A percentile compares a stretch with the other conserved stretches of the same genome.
Evolutionary conservation across 2,113 vertebrate genomes (phyloP).

Genomic region (Seriola quinqueradiata): DNA sequence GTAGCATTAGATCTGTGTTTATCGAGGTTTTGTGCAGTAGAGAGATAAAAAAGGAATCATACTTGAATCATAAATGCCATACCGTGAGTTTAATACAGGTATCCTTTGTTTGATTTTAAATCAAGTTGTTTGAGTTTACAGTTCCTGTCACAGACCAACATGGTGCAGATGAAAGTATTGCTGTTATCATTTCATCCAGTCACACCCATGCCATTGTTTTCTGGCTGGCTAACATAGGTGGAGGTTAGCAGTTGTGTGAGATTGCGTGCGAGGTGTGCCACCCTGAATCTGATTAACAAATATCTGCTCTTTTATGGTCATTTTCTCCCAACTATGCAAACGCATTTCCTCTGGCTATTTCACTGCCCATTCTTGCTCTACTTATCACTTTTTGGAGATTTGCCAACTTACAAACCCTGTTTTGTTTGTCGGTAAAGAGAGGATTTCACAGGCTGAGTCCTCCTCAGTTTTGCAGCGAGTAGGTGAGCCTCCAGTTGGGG

Average conservation of each 20-base stretch:
- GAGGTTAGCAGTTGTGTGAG: conserved; percentile 52
- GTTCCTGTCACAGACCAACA: conserved; percentile 26
- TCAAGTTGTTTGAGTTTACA: conserved; percentile 51
- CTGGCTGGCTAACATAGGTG: conserved; percentile 37
- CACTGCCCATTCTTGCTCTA: conserved; percentile 55
- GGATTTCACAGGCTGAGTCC: conserved; percentile 53
- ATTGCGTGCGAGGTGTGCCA: conserved; percentile 78
- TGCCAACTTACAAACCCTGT: conserved; percentile 68
- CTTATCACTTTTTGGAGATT: conserved; percentile 73
- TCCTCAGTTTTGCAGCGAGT: conserved; percentile 27
- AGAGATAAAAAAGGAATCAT: conserved; percentile 14
- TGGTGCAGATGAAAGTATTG: conserved; percentile 44
- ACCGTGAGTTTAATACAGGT: conserved; percentile 33
- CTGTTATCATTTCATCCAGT: conserved; percentile 68
- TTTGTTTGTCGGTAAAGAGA: conserved; percentile 72
- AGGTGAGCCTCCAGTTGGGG: conserved; percentile 42
- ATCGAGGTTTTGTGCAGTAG: not conserved
- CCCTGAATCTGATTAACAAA: conserved; percentile 87
- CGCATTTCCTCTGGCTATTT: conserved; percentile 72
- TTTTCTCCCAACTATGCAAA: conserved; percentile 86
- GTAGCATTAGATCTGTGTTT: not conserved
- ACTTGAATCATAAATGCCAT: conserved; percentile 2
- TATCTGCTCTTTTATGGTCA: conserved; percentile 82
- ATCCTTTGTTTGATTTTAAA: conserved; percentile 58
- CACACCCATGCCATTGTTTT: conserved; percentile 73